Percentiles rank a stretch among this genome's conserved stretches.
Evolutionary conservation across 2,888 invertebrate species (phyloP).

Genomic region (Ichneumoninae sp.): DNA sequence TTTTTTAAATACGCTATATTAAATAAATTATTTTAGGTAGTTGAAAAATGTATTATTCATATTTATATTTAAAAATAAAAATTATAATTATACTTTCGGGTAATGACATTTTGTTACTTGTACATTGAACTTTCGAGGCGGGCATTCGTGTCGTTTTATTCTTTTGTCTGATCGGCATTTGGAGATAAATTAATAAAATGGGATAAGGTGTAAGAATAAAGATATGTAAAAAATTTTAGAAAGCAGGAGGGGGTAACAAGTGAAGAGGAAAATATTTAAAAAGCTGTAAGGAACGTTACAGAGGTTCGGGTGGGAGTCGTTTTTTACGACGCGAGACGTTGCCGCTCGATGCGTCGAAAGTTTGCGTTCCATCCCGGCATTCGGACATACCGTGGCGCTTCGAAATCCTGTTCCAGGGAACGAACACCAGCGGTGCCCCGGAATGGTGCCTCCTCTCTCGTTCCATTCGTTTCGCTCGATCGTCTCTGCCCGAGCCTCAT

Average conservation of each 20-base stretch:
- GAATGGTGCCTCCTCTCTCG: conserved; percentile 55
- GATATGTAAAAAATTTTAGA: background rate
- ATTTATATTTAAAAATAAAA: too few species aligned
- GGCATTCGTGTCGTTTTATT: background rate
- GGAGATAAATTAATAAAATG: background rate
- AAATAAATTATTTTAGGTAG: too few species aligned
- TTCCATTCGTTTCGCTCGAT: conserved; percentile 68
- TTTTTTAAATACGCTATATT: too few species aligned
- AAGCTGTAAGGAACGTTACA: background rate
- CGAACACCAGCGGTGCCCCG: conserved; percentile 44
- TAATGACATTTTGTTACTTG: background rate
- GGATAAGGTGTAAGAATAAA: background rate
- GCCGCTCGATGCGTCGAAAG: conserved; percentile 38
- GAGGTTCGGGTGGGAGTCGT: background rate
- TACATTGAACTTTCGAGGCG: background rate
- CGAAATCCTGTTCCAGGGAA: conserved; percentile 58
- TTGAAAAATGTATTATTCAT: too few species aligned
- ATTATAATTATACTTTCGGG: background rate
- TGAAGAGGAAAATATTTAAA: conserved; percentile 9
- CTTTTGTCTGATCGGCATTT: background rate
- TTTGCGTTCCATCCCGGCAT: conserved; percentile 40
- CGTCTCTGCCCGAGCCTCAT: conserved; percentile 60
- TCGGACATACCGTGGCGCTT: conserved; percentile 50
- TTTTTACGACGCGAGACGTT: background rate
- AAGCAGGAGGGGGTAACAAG: background rate